Base-by-base conservation (phyloP, 2,888 invertebrate species). In the Nineta flava region DNA sequence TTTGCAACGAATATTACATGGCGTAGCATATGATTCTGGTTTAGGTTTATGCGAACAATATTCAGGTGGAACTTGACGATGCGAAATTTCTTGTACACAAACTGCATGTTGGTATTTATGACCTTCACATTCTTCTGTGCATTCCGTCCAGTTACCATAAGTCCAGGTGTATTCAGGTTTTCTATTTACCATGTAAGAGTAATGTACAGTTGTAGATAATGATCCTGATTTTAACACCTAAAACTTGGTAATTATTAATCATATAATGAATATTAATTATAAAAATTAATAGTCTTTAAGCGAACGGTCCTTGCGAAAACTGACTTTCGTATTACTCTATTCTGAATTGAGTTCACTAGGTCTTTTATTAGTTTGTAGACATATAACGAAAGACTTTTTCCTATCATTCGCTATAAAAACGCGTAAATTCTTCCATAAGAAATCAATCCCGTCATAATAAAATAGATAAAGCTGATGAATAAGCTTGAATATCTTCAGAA, bases 1-100 rank as follows among this genome's bases (percentile, higher is more conserved):
- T 35, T 65, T 62, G 59, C 80, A 81, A 54, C 77, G 71, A 13
- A 64, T 69, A 59, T 81, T 80, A 62, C 81, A 81, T 49, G 66
- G 62, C 57, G 32, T 59, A 60, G 19, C 38, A 16, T 34, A 34
- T 2, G 17, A 17, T 4, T 32, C 35, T 9, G 47, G 47, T 34
- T 47, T 35, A 2, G 10, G 2, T 15, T 21, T n/a, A 12, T 47
- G 15, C 3, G 35, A n/a, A 12, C 47, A 47, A 34, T 47, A 26
- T 34, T 16, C 47, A 2, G 32, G 16, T 12, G 35, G 12, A 3
- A 47, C 47, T 10, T 32, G 15, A 9, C 21, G 35, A 15, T 17
- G 35, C 32, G 60, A 66, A 45, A 61, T 60, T 34, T 66, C 62
- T 57, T 69, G 69, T 47, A 70, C 65, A 58, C 72, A 80, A 16